Percentiles rank a stretch among this genome's conserved stretches.
phyloP scores from a whole-genome alignment of 2,113 vertebrate genomes.

The Sceloporus undulatus region DNA sequence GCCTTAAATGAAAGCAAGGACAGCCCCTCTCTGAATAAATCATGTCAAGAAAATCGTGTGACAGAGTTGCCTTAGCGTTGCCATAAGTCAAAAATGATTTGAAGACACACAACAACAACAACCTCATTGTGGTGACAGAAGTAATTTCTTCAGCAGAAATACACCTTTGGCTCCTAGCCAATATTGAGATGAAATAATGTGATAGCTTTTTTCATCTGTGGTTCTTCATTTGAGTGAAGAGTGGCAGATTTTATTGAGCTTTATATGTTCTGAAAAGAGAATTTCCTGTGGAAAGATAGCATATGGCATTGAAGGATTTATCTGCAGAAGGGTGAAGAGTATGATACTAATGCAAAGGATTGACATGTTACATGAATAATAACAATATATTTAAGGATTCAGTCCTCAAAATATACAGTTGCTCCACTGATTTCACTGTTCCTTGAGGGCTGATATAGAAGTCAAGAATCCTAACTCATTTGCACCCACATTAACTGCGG shows the following conservation, averaged over 20 bases:
- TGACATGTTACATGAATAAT: constrained; percentile 57
- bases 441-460: neutral
- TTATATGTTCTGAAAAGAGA: constrained; percentile 30
- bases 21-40: too few species aligned
- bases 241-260: neutral
- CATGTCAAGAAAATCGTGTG: too few species aligned
- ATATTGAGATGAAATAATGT: neutral
- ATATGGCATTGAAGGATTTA: constrained; percentile 59
- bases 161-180: neutral
- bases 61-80: too few species aligned
- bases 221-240: neutral
- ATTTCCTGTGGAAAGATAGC: constrained; percentile 53
- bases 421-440: neutral
- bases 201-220: neutral
- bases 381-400: constrained; percentile 21
- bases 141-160: neutral
- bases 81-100: too few species aligned
- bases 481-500: neutral
- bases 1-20: too few species aligned
- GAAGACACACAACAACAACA: too few species aligned
- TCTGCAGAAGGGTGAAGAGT: constrained; percentile 26
- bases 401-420: neutral
- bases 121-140: too few species aligned
- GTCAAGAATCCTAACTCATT: neutral
- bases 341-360: neutral